Percentiles rank a stretch among this genome's conserved stretches.
phyloP scores from a whole-genome alignment of 2,113 vertebrate genomes.

The Rhinopithecus roxellana region DNA sequence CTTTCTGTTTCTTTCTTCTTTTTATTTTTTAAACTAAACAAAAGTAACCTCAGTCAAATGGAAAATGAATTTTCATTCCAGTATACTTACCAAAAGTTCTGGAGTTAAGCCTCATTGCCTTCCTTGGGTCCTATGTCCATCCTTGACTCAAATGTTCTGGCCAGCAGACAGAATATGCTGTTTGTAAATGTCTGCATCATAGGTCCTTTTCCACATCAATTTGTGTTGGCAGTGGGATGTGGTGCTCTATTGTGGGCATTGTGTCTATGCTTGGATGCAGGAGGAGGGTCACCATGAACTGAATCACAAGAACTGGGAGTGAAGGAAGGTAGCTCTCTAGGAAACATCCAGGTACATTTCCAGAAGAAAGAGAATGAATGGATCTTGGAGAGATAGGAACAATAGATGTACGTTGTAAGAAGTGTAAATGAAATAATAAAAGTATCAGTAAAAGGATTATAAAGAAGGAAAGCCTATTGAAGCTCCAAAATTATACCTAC shows the following conservation, averaged over 20 bases:
- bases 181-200: neutral
- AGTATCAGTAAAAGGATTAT: neutral
- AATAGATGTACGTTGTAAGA: neutral
- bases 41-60: neutral
- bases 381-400: neutral
- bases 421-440: neutral
- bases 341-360: slow-evolving; percentile 1
- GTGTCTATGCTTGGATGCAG: neutral
- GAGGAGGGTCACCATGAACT: neutral
- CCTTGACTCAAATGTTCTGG: neutral
- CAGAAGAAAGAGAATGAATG: neutral
- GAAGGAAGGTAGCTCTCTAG: neutral
- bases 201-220: neutral
- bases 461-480: neutral
- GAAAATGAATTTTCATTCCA: slow-evolving; percentile 13
- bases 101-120: neutral
- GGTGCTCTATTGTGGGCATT: neutral
- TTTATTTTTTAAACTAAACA: no score
- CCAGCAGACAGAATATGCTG: neutral
- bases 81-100: neutral
- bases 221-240: neutral
- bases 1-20: no score
- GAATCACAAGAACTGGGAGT: neutral
- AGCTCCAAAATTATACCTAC: neutral
- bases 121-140: neutral